These are phyloP conservation scores for Zoroaster sp. DNA, from an alignment of 53 echinoderm and acorn worm species.

Conservation along the genomic window DNA sequence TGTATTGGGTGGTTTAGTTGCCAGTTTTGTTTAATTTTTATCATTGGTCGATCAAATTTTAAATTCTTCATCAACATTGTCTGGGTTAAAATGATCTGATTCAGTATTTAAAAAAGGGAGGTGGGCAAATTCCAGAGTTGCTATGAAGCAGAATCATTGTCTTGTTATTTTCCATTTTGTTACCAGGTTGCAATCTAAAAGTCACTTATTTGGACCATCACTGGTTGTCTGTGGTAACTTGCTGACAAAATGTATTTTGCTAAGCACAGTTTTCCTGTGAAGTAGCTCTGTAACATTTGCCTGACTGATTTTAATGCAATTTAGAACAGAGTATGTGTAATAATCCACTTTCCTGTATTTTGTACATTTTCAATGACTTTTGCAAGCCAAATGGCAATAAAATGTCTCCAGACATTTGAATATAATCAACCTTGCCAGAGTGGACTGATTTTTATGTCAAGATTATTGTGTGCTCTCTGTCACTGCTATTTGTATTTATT, in stretches of 20 bases:
- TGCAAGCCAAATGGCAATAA: slow-evolving; percentile 40
- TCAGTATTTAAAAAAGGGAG: too few relatives aligned
- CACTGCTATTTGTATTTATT: too few relatives aligned
- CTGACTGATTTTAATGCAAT: neutral
- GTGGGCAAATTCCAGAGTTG: neutral
- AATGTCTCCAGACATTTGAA: slow-evolving; percentile 10
- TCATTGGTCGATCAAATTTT: neutral
- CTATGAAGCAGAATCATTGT: too few relatives aligned
- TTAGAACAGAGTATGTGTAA: neutral
- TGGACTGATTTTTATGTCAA: neutral
- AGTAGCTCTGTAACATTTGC: neutral
- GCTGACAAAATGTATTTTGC: too few relatives aligned
- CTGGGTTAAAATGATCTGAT: too few relatives aligned
- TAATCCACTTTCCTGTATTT: neutral
- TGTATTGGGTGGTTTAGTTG: neutral
- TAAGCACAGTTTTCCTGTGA: neutral
- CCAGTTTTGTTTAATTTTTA: neutral
- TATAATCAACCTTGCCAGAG: neutral
- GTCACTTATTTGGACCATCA: too few relatives aligned
- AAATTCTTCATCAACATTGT: too few relatives aligned
- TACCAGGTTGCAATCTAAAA: too few relatives aligned
- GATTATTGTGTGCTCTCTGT: too few relatives aligned
- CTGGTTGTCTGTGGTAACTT: too few relatives aligned
- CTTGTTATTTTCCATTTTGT: too few relatives aligned
- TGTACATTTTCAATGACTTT: slow-evolving; percentile 37